Evolutionary conservation across 1,140 invertebrate species (phyloP).

Genomic region (Notospermus geniculatus): DNA sequence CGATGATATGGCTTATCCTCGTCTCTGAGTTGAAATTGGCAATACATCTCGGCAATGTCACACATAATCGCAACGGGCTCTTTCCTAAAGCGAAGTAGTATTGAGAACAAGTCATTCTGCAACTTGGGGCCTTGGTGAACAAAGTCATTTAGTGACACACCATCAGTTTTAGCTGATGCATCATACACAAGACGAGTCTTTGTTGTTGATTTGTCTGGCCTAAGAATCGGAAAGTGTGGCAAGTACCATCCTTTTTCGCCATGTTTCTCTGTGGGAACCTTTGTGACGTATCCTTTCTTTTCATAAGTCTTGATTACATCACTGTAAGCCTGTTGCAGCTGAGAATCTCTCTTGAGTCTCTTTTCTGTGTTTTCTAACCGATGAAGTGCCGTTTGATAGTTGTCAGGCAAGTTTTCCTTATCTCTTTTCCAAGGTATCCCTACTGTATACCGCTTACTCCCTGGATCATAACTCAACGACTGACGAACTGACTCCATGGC

Average conservation of each 20-base stretch:
- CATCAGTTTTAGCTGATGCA: conserved; percentile 17
- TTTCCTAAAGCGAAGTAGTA: conserved; percentile 28
- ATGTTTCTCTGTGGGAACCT: not conserved
- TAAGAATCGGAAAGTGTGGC: conserved; percentile 22
- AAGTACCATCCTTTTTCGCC: conserved; percentile 13
- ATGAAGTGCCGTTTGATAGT: too few species aligned
- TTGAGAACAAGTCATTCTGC: conserved; percentile 34
- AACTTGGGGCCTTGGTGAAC: conserved; percentile 43
- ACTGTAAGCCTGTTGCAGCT: not conserved
- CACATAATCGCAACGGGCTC: conserved; percentile 21
- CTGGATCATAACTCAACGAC: too few species aligned
- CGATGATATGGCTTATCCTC: conserved; percentile 13
- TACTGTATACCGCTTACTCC: too few species aligned
- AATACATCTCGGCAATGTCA: conserved; percentile 26
- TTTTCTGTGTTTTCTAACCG: conserved; percentile 11
- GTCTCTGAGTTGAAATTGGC: conserved; percentile 10
- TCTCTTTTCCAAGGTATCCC: conserved; percentile 17
- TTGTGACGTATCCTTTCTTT: not conserved
- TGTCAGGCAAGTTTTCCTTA: not conserved
- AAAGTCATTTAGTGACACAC: conserved; percentile 18
- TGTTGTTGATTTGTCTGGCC: conserved; percentile 19
- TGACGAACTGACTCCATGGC: too few species aligned
- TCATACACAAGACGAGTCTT: conserved; percentile 24
- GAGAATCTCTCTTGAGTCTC: conserved; percentile 7
- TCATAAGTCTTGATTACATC: not conserved